These are phyloP conservation scores for Eleginops maclovinus DNA, from an alignment of 2,113 vertebrate species.

Conservation along the genomic window DNA sequence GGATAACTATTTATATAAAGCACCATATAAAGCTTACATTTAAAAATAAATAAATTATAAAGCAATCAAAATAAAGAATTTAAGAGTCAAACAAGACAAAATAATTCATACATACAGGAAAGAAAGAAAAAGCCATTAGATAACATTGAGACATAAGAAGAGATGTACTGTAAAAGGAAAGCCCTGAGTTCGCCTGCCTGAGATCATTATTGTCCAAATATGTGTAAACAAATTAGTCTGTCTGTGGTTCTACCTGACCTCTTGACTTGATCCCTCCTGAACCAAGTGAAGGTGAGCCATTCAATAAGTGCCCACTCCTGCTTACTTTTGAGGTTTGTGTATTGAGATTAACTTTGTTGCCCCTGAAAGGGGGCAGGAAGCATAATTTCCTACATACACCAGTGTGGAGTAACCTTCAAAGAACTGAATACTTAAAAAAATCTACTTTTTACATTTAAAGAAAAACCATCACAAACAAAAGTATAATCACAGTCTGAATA, in stretches of 20 bases:
- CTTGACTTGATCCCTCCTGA: constrained; percentile 39
- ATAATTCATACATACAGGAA: too few relatives aligned
- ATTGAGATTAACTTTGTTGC: constrained; percentile 69
- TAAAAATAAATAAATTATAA: too few relatives aligned
- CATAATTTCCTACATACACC: constrained; percentile 20
- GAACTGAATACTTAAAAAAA: neutral
- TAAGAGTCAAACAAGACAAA: too few relatives aligned
- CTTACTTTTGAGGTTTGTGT: constrained; percentile 71
- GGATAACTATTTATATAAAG: too few relatives aligned
- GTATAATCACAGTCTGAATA: neutral
- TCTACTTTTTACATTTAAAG: neutral
- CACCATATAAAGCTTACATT: too few relatives aligned
- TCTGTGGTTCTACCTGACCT: constrained; percentile 45
- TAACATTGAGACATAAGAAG: too few relatives aligned
- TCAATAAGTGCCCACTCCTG: constrained; percentile 42
- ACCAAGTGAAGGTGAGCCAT: constrained; percentile 40
- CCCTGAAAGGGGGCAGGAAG: constrained; percentile 40
- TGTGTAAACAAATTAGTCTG: constrained; percentile 49
- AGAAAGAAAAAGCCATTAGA: too few relatives aligned
- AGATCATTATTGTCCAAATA: constrained; percentile 17
- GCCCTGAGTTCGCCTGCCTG: too few relatives aligned
- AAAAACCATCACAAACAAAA: neutral
- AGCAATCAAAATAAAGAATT: too few relatives aligned
- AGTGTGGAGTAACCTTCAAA: neutral
- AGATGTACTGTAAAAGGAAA: too few relatives aligned